These are phyloP conservation scores for Limnothrissa miodon DNA, from an alignment of 2,113 vertebrate genomes.

Conservation along the genomic window DNA sequence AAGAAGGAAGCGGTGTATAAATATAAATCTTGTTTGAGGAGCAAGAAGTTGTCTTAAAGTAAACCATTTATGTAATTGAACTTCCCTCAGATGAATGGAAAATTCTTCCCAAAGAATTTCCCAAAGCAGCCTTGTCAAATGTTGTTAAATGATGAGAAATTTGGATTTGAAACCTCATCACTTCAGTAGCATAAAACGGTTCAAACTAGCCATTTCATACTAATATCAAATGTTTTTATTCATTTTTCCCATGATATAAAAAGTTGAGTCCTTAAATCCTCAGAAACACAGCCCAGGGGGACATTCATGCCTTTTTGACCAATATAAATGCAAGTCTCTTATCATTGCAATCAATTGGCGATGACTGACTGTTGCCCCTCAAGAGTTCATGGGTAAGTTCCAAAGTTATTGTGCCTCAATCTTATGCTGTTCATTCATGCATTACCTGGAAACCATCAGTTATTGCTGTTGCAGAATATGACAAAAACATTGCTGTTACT, in stretches of 20 bases:
- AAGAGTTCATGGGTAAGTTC: slow-evolving; percentile 35
- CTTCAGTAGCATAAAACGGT: neutral
- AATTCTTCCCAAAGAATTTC: neutral
- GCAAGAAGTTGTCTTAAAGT: neutral
- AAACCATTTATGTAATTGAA: neutral
- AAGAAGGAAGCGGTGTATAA: neutral
- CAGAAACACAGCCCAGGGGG: slow-evolving; percentile 20
- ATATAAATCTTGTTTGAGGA: neutral
- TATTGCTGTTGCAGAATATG: slow-evolving; percentile 64
- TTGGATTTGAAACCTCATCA: neutral
- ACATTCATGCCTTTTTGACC: slow-evolving; percentile 18
- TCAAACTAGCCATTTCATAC: no score
- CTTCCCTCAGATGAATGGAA: neutral
- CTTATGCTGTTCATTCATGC: slow-evolving; percentile 66
- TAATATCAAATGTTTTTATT: no score
- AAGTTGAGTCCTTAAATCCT: neutral
- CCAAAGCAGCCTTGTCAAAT: no score
- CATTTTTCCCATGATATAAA: neutral
- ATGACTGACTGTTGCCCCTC: neutral
- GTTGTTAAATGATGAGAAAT: neutral
- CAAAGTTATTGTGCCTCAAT: neutral
- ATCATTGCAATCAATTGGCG: neutral
- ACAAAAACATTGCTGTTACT: slow-evolving; percentile 49
- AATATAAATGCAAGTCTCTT: neutral
- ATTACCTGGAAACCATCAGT: slow-evolving; percentile 29